Base-by-base conservation (phyloP, 2,888 invertebrate genomes). In the Diplolepis rosae region DNA sequence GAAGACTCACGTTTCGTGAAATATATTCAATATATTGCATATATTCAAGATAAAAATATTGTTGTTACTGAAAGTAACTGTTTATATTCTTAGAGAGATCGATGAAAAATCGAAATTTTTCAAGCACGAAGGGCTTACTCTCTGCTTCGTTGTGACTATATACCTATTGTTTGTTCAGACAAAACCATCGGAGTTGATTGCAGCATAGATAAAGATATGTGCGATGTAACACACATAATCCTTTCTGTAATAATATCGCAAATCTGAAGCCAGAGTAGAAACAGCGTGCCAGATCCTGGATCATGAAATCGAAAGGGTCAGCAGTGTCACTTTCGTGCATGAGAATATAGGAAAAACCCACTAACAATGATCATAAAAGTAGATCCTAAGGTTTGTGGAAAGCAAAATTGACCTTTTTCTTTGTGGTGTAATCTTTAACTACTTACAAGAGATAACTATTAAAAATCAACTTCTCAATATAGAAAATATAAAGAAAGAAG, bases 221-320 rank as follows among this genome's bases (percentile, higher is more conserved):
- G 9, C 45, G 45, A 45, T 45, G 7, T n/a, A 39, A 61, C 22
- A 24, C 39, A 61, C n/a, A 24, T 61, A 45, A 18, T 45, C 9
- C 18, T 45, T n/a, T 18, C 18, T 18, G 2, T 45, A 39, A 61
- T 24, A 61, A 22, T 61, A 35, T 39, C 24, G 18, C 4, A n/a
- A 13, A 22, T 35, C 35, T 61, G 18, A 9, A 45, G 18, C 18
- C 45, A 15, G 24, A 39, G 50, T 27, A 18, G 56, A 35, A 13
- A 22, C 32, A 56, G 18, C 13, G 35, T 35, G 35, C 39, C n/a
- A 24, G 61, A 61, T 61, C 39, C 32, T 61, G 61, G 39, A 61
- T 61, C 61, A n/a, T 39, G 61, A 61, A 61, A 61, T 61, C 61
- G 61, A 61, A 39, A 35, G 61, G 61, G 61, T 61, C 61, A 61